phyloP scores from a whole-genome alignment of 2,113 vertebrate species.

The Osmerus mordax region DNA sequence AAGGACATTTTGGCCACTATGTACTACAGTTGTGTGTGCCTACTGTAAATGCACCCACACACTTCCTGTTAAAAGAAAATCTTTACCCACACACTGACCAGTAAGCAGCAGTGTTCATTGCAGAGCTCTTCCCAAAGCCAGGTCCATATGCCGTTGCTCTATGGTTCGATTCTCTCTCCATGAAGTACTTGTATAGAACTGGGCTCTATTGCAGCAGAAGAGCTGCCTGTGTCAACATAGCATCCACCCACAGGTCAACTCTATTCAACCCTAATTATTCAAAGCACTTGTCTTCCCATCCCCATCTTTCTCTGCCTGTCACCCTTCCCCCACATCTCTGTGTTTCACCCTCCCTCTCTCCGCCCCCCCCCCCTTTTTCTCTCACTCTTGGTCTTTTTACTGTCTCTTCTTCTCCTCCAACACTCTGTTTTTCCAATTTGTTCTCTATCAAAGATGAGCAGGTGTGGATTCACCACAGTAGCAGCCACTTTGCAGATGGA shows the following conservation, averaged over 20 bases:
- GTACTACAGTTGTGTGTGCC: no score
- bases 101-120: no score
- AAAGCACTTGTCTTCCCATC: constrained; percentile 26
- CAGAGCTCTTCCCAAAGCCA: no score
- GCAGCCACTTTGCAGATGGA: constrained; percentile 25
- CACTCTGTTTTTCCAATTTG: constrained; percentile 14
- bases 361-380: constrained; percentile 24
- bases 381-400: neutral
- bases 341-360: neutral
- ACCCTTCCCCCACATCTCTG: neutral
- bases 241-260: constrained; percentile 30
- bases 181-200: neutral
- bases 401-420: neutral
- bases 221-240: constrained; percentile 18
- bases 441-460: constrained; percentile 38
- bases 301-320: neutral
- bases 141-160: no score
- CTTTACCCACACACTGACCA: no score
- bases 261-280: constrained; percentile 41
- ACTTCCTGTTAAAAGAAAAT: no score
- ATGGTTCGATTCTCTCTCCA: neutral
- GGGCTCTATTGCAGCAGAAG: neutral
- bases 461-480: constrained; percentile 32
- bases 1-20: no score
- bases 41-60: no score